Evolutionary conservation across 2,888 invertebrate genomes (phyloP), one percentile per base, ranked within the genome.

Genomic region (Oscheius sp.): DNA sequence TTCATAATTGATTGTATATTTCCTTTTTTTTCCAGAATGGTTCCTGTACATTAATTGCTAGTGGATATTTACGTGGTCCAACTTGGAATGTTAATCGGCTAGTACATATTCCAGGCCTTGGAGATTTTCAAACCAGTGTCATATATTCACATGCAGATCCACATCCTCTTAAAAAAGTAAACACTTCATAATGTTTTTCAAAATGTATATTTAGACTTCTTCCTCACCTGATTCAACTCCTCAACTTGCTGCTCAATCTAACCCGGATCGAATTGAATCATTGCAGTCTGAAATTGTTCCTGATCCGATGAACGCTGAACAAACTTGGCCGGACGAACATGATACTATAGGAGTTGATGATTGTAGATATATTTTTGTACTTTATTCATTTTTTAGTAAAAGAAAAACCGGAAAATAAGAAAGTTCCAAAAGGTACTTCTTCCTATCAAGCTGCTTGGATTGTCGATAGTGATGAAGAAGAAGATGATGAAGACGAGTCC

Each of bases 251-350:
- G 62, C n/a, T n/a, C 45, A 70, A 14, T 79, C 77, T 1, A 63
- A 54, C 20, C 70, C 78, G 5, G 85, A 87, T 66, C 84, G 86
- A 6, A 87, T 90, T 88, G 92, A 91, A 83, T 90, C 91, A 62
- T 88, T 95, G 41, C 71, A 72, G 50, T 66, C 71, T 28, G 95
- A 86, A 71, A 79, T 78, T 24, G 47, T 74, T 30, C 79, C 82
- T 17, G 93, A 95, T 88, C 92, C 92, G 5, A 92, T 95, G 93
- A 93, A 94, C 86, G 94, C 92, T 1, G 96, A 96, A 86, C 96
- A 96, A 88, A 95, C 95, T 0, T 95, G 94, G 94, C 95, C 96
- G 0, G 94, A 94, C 17, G 92, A 92, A 75, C 94, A 95, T 84
- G 95, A 95, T 88, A 90, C 94, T 79, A 84, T 73, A 0, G 73